A percentile compares a stretch with the other conserved stretches of the same genome.
These are phyloP conservation scores for Leistus spinibarbis DNA, from an alignment of 2,888 invertebrate genomes.

Conservation along the genomic window DNA sequence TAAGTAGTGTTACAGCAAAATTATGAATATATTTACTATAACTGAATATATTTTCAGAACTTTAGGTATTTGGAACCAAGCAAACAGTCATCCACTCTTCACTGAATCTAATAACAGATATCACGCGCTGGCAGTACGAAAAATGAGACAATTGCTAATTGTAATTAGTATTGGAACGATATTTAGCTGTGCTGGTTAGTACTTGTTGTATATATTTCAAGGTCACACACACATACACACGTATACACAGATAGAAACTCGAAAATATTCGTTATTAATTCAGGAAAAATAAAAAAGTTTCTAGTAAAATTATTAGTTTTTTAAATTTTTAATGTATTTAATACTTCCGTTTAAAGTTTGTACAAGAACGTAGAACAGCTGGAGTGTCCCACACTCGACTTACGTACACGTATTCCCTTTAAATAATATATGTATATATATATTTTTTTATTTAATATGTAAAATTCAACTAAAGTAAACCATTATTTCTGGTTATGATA, in stretches of 20 bases:
- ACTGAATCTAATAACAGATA: slow-evolving; percentile 77
- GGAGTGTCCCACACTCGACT: too few relatives aligned
- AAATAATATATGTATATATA: too few relatives aligned
- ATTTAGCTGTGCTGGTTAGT: slow-evolving; percentile 66
- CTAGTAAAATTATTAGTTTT: too few relatives aligned
- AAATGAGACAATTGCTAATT: slow-evolving; percentile 75
- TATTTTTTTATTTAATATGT: too few relatives aligned
- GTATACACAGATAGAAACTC: not conserved
- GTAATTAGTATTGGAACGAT: slow-evolving; percentile 68
- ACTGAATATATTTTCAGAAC: slow-evolving; percentile 60
- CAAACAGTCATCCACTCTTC: slow-evolving; percentile 82
- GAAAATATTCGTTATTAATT: too few relatives aligned
- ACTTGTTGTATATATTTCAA: not conserved
- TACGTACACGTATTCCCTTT: too few relatives aligned
- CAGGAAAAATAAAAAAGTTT: too few relatives aligned
- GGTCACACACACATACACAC: not conserved
- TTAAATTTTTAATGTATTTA: too few relatives aligned
- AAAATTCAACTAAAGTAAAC: too few relatives aligned
- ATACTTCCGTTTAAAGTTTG: too few relatives aligned
- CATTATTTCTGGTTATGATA: too few relatives aligned
- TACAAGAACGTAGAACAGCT: not conserved
- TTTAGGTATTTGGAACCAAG: slow-evolving; percentile 82
- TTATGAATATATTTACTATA: not conserved
- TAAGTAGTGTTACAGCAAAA: too few relatives aligned
- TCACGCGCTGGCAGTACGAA: slow-evolving; percentile 73